phyloP scores from a whole-genome alignment of 1,140 invertebrate genomes.

The Brachionus plicatilis region DNA sequence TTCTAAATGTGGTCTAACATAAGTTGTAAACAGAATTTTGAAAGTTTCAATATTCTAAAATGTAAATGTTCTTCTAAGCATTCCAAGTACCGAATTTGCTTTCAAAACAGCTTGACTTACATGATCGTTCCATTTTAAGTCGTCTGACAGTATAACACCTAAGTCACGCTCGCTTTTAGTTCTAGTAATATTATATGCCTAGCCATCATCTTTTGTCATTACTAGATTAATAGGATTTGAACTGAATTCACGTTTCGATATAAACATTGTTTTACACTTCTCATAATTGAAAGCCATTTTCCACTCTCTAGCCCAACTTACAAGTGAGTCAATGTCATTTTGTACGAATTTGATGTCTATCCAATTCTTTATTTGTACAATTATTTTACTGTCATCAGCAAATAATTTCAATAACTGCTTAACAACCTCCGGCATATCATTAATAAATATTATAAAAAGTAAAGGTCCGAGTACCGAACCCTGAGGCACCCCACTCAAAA shows the following conservation, averaged over 20 bases:
- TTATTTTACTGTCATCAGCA: conserved; percentile 4
- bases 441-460: background rate
- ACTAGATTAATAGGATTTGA: background rate
- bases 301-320: background rate
- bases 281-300: background rate
- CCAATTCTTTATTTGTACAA: too few relatives aligned
- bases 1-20: too few relatives aligned
- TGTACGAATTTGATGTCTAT: background rate
- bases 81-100: too few relatives aligned
- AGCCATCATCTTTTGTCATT: background rate
- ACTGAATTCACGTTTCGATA: background rate
- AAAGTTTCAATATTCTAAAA: too few relatives aligned
- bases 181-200: background rate
- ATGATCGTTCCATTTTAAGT: too few relatives aligned
- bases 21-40: too few relatives aligned
- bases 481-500: background rate
- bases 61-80: too few relatives aligned
- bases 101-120: too few relatives aligned
- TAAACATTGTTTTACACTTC: background rate
- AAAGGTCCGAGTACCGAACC: background rate
- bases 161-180: too few relatives aligned
- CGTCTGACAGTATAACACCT: too few relatives aligned
- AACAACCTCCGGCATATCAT: background rate
- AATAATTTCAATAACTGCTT: background rate
- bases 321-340: background rate